phyloP scores from a whole-genome alignment of 2,113 vertebrate genomes.

The Plestiodon gilberti region DNA sequence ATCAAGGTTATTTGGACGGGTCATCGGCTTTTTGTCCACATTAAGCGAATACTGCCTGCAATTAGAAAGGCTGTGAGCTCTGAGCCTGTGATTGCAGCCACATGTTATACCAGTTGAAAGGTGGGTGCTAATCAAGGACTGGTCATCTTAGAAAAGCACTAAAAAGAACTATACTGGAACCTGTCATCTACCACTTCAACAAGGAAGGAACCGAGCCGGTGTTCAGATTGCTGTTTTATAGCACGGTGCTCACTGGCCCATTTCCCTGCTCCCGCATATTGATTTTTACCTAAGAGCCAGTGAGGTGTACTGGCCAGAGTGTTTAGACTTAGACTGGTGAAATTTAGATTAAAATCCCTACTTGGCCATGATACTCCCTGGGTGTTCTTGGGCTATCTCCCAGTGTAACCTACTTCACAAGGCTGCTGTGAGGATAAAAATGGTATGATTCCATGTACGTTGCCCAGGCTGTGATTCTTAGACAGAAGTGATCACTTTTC shows the following conservation, averaged over 20 bases:
- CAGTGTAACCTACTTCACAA: background rate
- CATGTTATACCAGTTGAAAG: background rate
- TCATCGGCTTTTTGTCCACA: slow-evolving; percentile 79
- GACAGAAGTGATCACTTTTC: too few relatives aligned
- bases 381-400: background rate
- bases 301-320: background rate
- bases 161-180: background rate
- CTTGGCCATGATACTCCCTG: background rate
- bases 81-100: background rate
- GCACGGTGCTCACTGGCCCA: background rate
- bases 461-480: background rate
- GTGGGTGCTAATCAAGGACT: background rate
- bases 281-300: background rate
- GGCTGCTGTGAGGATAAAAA: background rate
- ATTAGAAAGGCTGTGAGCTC: slow-evolving; percentile 5
- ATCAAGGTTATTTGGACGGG: slow-evolving; percentile 86
- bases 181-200: background rate
- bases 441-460: background rate
- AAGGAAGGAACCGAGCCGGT: background rate
- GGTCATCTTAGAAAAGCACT: background rate
- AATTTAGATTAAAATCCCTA: background rate
- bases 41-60: slow-evolving; percentile 84
- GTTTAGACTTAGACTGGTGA: background rate
- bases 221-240: background rate
- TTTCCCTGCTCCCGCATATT: background rate